phyloP scores from a whole-genome alignment of 2,888 invertebrate genomes.

The Drosophila robusta region DNA sequence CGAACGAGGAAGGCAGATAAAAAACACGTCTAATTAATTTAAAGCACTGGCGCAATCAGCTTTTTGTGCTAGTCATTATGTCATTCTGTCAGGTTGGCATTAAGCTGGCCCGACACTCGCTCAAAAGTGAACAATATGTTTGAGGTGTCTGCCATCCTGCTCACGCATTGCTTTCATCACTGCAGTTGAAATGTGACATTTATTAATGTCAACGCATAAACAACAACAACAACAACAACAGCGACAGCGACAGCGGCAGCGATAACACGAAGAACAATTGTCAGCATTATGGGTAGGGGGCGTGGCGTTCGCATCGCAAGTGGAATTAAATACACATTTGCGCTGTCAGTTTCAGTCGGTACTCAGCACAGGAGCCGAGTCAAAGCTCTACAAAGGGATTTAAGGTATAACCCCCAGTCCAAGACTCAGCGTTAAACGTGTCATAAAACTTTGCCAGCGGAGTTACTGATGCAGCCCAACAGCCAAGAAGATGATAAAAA shows the following conservation, averaged over 20 bases:
- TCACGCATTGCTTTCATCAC: constrained; percentile 39
- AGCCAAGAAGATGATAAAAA: constrained; percentile 60
- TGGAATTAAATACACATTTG: constrained; percentile 76
- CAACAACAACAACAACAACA: constrained; percentile 19
- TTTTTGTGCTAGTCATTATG: constrained; percentile 36
- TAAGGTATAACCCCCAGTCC: constrained; percentile 15
- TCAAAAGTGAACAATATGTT: constrained; percentile 64
- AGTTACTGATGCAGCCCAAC: constrained; percentile 29
- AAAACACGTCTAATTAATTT: constrained; percentile 74
- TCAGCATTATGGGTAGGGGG: constrained; percentile 22
- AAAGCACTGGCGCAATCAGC: constrained; percentile 66
- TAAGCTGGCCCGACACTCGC: constrained; percentile 21
- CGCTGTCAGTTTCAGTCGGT: constrained; percentile 62
- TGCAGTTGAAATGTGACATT: constrained; percentile 69
- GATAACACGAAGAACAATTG: constrained; percentile 10
- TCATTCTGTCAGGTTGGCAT: constrained; percentile 21
- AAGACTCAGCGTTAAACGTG: constrained; percentile 45
- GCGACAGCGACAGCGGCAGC: constrained; percentile 1
- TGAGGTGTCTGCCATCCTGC: constrained; percentile 23
- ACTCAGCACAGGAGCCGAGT: constrained; percentile 21
- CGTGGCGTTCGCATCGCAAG: constrained; percentile 55
- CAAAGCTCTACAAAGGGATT: constrained; percentile 43
- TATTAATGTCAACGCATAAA: constrained; percentile 74
- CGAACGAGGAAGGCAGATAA: constrained; percentile 17
- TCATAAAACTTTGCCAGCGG: constrained; percentile 61